These are phyloP conservation scores for Egretta garzetta DNA, from an alignment of 2,113 vertebrate genomes.

Conservation along the genomic window DNA sequence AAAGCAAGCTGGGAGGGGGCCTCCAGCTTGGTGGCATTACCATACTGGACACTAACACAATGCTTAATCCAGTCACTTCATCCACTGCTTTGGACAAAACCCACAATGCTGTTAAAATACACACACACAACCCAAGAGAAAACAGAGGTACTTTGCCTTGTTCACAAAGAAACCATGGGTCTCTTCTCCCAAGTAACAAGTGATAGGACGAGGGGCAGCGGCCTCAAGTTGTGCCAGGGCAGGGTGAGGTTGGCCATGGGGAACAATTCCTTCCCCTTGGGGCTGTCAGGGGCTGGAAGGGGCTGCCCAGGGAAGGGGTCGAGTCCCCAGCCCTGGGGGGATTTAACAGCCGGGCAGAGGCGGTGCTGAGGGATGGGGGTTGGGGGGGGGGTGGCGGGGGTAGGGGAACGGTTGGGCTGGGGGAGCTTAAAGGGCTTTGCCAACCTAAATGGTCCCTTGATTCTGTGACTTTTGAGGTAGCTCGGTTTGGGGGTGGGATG, in stretches of 20 bases:
- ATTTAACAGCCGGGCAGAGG: not conserved
- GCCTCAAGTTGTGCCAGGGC: not conserved
- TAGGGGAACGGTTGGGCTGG: fast-evolving
- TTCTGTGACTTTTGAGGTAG: too few relatives aligned
- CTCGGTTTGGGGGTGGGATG: not conserved
- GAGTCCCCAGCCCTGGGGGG: not conserved
- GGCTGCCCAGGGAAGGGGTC: not conserved
- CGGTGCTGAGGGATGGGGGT: not conserved
- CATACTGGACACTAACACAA: not conserved
- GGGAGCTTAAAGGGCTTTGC: not conserved
- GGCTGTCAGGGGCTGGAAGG: not conserved
- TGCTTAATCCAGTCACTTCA: not conserved
- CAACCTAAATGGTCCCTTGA: not conserved
- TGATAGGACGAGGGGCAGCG: fast-evolving
- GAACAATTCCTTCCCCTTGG: not conserved
- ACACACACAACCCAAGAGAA: not conserved
- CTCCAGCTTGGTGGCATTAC: not conserved
- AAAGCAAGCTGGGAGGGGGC: not conserved
- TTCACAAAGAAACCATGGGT: not conserved
- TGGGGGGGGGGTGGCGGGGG: not conserved
- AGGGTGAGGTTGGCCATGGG: not conserved
- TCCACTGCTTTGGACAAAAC: not conserved
- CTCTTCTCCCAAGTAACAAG: not conserved
- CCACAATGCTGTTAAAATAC: not conserved
- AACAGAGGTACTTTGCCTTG: not conserved